Evolutionary conservation across 2,888 invertebrate species (phyloP).

Genomic region (Anthrax anthrax): DNA sequence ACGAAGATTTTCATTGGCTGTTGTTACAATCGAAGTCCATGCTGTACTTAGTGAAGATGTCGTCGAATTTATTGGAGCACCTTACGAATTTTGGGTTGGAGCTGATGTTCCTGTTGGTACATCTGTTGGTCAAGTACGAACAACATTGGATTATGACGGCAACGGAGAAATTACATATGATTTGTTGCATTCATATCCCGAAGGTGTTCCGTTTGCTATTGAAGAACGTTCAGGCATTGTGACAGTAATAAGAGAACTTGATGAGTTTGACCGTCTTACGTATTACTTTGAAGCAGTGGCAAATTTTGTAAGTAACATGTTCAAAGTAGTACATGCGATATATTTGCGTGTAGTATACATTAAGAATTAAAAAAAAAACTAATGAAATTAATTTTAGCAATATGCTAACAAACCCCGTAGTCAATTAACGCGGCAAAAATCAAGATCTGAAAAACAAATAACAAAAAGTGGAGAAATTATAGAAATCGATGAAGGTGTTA

Average conservation of each 20-base stretch:
- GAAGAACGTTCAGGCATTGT: constrained; percentile 79
- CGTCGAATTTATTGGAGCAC: constrained; percentile 70
- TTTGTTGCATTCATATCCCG: constrained; percentile 69
- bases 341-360: too few species aligned
- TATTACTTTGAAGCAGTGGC: constrained; percentile 78
- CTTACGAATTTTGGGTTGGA: constrained; percentile 84
- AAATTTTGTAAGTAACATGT: constrained; percentile 33
- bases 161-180: constrained; percentile 54
- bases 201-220: constrained; percentile 86
- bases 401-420: constrained; percentile 24
- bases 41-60: constrained; percentile 37
- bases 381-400: constrained; percentile 17
- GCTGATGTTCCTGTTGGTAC: constrained; percentile 73
- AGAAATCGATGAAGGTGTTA: constrained; percentile 27
- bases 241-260: constrained; percentile 62
- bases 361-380: too few species aligned
- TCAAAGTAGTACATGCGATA: too few species aligned
- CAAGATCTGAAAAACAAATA: constrained; percentile 12
- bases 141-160: constrained; percentile 54
- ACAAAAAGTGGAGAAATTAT: constrained; percentile 19
- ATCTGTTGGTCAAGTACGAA: constrained; percentile 70
- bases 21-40: constrained; percentile 67
- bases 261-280: constrained; percentile 48
- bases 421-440: constrained; percentile 11
- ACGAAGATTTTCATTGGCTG: constrained; percentile 64